Percentiles rank a stretch among this genome's conserved stretches.
Evolutionary conservation across 2,113 vertebrate species (phyloP).

Genomic region (Menidia beryllina): DNA sequence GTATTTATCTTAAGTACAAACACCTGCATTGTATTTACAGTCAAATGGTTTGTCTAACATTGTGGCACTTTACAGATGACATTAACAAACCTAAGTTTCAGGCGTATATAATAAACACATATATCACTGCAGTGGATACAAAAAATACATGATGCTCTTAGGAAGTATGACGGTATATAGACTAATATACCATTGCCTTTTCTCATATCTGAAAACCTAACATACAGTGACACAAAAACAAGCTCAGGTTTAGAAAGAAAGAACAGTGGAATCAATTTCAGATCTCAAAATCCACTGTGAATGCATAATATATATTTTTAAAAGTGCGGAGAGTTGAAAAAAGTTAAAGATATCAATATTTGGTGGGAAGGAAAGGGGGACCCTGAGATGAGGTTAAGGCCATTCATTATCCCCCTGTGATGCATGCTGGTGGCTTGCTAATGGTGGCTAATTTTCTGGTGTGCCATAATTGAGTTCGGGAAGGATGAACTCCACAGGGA

Average conservation of each 20-base stretch:
- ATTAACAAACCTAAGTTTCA: background rate
- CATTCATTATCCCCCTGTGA: conserved; percentile 64
- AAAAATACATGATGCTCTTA: background rate
- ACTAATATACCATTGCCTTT: no score
- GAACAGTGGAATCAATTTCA: background rate
- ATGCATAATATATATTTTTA: conserved; percentile 11
- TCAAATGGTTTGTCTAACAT: background rate
- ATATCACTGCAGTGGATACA: background rate
- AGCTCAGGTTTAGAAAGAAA: conserved; percentile 6
- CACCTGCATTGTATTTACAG: background rate
- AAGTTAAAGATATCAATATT: conserved; percentile 62
- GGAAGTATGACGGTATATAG: no score
- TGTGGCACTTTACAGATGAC: background rate
- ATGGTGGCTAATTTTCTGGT: conserved; percentile 78
- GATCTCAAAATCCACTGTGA: conserved; percentile 1
- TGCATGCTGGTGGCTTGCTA: conserved; percentile 60
- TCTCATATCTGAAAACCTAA: background rate
- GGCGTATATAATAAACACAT: background rate
- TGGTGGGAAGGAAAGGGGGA: conserved; percentile 66
- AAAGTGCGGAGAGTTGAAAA: conserved; percentile 26
- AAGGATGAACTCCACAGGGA: conserved; percentile 65
- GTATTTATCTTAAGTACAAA: no score
- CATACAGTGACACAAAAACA: background rate
- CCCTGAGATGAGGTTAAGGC: conserved; percentile 62
- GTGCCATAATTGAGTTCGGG: conserved; percentile 78